Evolutionary conservation across 2,113 vertebrate genomes (phyloP).

Genomic region (Typhlomys cinereus): DNA sequence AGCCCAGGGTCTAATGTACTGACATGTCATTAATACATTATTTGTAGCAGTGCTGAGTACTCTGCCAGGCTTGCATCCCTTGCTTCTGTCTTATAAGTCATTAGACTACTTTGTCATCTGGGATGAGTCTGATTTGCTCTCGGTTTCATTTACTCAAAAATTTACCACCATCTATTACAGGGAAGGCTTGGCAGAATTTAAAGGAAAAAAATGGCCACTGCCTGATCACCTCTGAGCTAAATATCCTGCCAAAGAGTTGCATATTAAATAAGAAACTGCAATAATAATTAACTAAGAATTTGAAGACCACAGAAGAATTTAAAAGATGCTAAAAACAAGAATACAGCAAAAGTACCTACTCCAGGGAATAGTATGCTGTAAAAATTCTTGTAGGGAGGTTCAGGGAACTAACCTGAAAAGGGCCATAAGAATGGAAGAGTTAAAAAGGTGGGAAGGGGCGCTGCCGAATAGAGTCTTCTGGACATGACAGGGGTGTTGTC

Average conservation of each 20-base stretch:
- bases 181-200: slow-evolving; percentile 34
- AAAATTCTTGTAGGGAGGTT: neutral
- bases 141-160: slow-evolving; percentile 26
- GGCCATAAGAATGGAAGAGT: too few relatives aligned
- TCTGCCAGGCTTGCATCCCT: neutral
- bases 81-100: neutral
- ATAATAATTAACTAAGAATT: neutral
- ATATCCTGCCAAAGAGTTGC: neutral
- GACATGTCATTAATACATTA: neutral
- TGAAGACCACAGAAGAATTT: too few relatives aligned
- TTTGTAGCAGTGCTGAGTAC: neutral
- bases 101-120: neutral
- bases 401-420: too few relatives aligned
- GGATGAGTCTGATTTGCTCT: slow-evolving; percentile 22
- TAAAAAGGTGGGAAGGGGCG: too few relatives aligned
- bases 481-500: too few relatives aligned
- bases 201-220: slow-evolving; percentile 32
- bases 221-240: slow-evolving; percentile 27
- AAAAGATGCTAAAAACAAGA: neutral
- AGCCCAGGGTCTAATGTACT: neutral
- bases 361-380: neutral
- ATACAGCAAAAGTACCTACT: neutral
- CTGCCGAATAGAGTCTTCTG: too few relatives aligned
- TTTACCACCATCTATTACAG: slow-evolving; percentile 29
- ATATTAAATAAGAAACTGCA: neutral